A percentile compares a stretch with the other conserved stretches of the same genome.
Conservation (phyloP, 2,888 invertebrate genomes). For the Rhagophthalmus giganteus region DNA sequence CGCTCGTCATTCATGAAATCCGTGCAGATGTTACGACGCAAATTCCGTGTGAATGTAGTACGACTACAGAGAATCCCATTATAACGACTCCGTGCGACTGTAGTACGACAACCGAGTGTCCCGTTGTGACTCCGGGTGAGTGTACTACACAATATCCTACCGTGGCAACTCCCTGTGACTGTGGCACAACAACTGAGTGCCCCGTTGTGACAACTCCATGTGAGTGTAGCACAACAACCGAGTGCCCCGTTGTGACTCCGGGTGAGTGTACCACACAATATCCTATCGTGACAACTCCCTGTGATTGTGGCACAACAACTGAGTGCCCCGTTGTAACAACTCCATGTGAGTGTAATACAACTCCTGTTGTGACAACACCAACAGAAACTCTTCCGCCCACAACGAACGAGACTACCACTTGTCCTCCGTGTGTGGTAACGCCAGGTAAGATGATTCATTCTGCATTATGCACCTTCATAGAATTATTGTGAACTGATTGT, state of each 20-base stretch:
- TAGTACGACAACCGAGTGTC: neutral
- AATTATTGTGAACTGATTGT: too few species aligned
- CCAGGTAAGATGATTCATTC: neutral
- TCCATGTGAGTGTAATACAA: slow-evolving; percentile 1
- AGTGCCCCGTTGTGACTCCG: neutral
- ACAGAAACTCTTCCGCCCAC: too few species aligned
- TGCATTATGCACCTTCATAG: too few species aligned
- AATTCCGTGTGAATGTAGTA: too few species aligned
- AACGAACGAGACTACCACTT: too few species aligned
- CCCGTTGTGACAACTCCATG: neutral
- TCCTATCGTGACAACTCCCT: slow-evolving; percentile 1
- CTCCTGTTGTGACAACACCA: too few species aligned
- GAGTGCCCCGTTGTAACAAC: neutral
- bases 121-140: neutral
- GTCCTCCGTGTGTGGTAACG: neutral
- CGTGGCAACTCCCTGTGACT: slow-evolving; percentile 5
- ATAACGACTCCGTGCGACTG: slow-evolving; percentile 3
- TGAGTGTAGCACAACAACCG: neutral
- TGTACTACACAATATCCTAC: slow-evolving; percentile 1
- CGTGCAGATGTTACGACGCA: too few species aligned
- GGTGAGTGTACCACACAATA: neutral
- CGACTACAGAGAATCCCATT: slow-evolving; percentile 5
- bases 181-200: slow-evolving; percentile 3
- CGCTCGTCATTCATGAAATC: too few species aligned
- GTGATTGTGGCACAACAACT: slow-evolving; percentile 3